Conservation (phyloP, 2,113 vertebrate genomes). For the Edolisoma coerulescens region DNA sequence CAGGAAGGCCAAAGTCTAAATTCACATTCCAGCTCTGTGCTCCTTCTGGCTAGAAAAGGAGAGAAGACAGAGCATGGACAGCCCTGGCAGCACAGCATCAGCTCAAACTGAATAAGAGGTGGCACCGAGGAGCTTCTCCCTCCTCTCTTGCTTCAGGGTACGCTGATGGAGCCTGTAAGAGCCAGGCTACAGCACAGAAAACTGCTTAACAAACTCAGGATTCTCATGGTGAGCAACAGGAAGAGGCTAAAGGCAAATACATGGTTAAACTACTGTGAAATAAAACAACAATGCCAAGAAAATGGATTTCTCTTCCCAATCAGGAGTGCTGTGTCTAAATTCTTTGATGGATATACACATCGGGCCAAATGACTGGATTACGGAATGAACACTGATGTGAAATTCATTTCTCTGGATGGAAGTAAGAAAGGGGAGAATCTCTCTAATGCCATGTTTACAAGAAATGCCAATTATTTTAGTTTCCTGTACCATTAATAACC, state of each 20-base stretch:
- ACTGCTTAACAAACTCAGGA: background rate
- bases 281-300: conserved; percentile 10
- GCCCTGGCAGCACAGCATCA: background rate
- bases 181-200: background rate
- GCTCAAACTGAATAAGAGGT: background rate
- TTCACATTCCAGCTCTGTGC: background rate
- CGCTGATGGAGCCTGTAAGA: background rate
- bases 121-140: background rate
- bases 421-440: background rate
- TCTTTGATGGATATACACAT: conserved; percentile 18
- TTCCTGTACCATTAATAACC: background rate
- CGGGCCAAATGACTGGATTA: background rate
- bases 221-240: background rate
- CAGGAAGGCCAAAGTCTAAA: conserved; percentile 2
- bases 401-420: conserved; percentile 15
- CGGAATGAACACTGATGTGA: background rate
- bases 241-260: background rate
- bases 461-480: conserved; percentile 14
- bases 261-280: background rate
- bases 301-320: background rate
- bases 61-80: background rate
- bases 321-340: background rate
- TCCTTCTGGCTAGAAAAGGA: background rate
- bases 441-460: background rate
- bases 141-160: background rate